Evolutionary conservation across 1,140 invertebrate genomes (phyloP).

Genomic region (Metopolophium dirhodum): DNA sequence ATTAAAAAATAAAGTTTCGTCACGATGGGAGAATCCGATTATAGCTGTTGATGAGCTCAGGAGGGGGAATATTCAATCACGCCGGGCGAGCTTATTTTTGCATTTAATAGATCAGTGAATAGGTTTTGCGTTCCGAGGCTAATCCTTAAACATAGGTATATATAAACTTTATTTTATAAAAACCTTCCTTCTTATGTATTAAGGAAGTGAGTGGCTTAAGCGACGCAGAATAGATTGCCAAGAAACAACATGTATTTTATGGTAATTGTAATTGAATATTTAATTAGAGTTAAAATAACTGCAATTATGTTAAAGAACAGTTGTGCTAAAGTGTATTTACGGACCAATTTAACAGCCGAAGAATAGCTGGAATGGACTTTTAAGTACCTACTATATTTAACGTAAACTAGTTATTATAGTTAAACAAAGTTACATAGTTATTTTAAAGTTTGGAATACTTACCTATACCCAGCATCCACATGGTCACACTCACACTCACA

Average conservation of each 20-base stretch:
- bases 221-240: no score
- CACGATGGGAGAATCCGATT: background rate
- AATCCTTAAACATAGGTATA: background rate
- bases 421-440: no score
- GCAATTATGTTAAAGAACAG: background rate
- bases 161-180: background rate
- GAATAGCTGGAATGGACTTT: constrained; percentile 15
- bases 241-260: background rate
- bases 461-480: no score
- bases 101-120: constrained; percentile 4
- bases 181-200: background rate
- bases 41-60: background rate
- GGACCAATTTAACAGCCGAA: background rate
- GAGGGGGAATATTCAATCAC: background rate
- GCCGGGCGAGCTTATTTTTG: background rate
- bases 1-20: constrained; percentile 5
- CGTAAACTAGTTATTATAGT: no score
- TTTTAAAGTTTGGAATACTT: no score
- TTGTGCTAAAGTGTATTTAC: background rate
- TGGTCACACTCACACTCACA: no score
- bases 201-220: no score
- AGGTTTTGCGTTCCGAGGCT: background rate
- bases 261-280: background rate
- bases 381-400: background rate
- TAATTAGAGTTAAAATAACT: constrained; percentile 24